Evolutionary conservation across 2,888 invertebrate species (phyloP).

Genomic region (Drosophila quinaria): DNA sequence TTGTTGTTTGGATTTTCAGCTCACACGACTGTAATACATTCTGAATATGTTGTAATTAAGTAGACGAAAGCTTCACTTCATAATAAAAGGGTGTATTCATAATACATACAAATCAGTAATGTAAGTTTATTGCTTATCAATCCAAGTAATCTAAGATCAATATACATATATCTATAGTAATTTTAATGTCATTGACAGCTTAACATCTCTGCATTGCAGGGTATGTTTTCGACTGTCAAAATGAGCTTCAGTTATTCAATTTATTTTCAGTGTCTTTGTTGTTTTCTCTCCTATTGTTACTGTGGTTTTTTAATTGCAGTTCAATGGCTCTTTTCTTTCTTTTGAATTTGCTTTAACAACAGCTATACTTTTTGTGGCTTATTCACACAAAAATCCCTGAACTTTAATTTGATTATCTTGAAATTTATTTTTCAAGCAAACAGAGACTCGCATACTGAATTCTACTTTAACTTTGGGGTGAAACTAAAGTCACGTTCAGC

Average conservation of each 20-base stretch:
- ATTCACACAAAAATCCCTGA: not conserved
- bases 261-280: slow-evolving; percentile 31
- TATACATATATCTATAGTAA: no score
- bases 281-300: slow-evolving; percentile 12
- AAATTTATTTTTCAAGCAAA: not conserved
- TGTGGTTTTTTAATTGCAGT: slow-evolving; percentile 13
- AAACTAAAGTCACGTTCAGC: slow-evolving; percentile 24
- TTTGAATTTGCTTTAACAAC: slow-evolving; percentile 11
- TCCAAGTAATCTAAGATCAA: no score
- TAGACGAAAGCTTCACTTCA: not conserved
- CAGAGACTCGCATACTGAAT: not conserved
- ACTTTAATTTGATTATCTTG: not conserved
- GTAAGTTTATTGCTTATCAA: no score
- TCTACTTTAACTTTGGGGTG: not conserved
- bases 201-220: not conserved
- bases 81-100: not conserved
- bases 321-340: slow-evolving; percentile 15
- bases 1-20: slow-evolving; percentile 3
- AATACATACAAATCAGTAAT: no score
- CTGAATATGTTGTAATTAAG: slow-evolving; percentile 49
- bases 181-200: no score
- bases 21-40: slow-evolving; percentile 7
- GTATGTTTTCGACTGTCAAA: not conserved
- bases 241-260: slow-evolving; percentile 22
- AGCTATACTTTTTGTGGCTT: not conserved